These are phyloP conservation scores for Zoanthus solanderi DNA, from an alignment of 92 coral and sea anemone species.

Conservation along the genomic window DNA sequence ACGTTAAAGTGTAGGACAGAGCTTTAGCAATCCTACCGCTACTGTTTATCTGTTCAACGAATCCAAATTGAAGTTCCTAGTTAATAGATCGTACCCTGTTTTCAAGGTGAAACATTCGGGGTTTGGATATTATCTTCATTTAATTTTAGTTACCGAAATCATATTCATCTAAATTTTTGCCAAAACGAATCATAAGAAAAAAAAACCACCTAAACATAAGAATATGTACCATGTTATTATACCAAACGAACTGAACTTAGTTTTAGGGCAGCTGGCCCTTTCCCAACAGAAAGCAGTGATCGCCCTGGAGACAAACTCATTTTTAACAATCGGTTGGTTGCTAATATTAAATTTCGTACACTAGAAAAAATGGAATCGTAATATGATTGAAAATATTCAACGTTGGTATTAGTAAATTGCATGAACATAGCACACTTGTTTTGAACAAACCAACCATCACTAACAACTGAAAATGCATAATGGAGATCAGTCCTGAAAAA, in stretches of 20 bases:
- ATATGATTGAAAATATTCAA: not conserved
- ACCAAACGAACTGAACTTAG: slow-evolving; percentile 13
- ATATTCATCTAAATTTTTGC: not conserved
- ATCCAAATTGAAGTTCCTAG: not conserved
- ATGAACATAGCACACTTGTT: too few species aligned
- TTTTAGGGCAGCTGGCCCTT: slow-evolving; percentile 42
- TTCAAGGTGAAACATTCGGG: not conserved
- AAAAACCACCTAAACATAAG: not conserved
- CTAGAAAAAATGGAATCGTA: not conserved
- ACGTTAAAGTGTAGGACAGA: too few species aligned
- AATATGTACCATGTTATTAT: not conserved
- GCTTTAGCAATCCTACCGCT: not conserved
- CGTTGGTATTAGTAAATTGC: too few species aligned
- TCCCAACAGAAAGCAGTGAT: slow-evolving; percentile 35
- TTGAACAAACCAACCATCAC: too few species aligned
- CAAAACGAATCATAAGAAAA: not conserved
- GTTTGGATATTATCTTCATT: not conserved
- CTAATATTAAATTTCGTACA: not conserved
- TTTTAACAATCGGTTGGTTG: not conserved
- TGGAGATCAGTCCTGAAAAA: too few species aligned
- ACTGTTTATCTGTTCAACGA: not conserved
- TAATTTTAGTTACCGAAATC: not conserved
- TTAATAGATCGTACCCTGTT: too few species aligned
- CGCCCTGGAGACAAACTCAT: slow-evolving; percentile 32
- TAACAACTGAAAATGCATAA: too few species aligned